Evolutionary conservation across 1,140 invertebrate genomes (phyloP).

Genomic region (Epicauta chinensis): DNA sequence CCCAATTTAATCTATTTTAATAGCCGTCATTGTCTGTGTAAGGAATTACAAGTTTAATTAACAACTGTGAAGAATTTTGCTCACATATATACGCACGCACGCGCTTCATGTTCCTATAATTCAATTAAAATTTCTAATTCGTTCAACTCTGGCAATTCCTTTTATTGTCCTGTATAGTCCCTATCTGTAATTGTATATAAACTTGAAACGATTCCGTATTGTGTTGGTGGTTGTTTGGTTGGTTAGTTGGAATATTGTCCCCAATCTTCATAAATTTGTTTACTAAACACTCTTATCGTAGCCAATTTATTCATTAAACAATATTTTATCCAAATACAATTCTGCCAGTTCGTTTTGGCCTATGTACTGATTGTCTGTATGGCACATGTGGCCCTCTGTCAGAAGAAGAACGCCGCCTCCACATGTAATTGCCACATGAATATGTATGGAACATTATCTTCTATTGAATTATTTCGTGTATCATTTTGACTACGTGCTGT

Average conservation of each 20-base stretch:
- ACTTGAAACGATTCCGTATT: neutral
- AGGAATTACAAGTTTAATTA: slow-evolving; percentile 43
- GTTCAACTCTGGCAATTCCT: slow-evolving; percentile 24
- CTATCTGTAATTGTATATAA: neutral
- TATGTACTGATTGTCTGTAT: neutral
- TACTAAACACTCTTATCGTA: slow-evolving; percentile 21
- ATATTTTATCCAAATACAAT: slow-evolving; percentile 11
- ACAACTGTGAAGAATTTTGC: slow-evolving; percentile 37
- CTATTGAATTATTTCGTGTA: slow-evolving; percentile 34
- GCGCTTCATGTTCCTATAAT: slow-evolving; percentile 20
- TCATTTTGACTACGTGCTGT: slow-evolving; percentile 15
- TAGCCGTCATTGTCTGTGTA: slow-evolving; percentile 40
- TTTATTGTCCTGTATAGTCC: slow-evolving; percentile 10
- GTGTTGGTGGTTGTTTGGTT: neutral
- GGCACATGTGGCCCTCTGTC: slow-evolving; percentile 11
- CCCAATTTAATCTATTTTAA: slow-evolving; percentile 43
- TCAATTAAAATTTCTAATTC: slow-evolving; percentile 34
- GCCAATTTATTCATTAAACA: slow-evolving; percentile 15
- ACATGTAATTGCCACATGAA: slow-evolving; percentile 36
- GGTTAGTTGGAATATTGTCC: neutral
- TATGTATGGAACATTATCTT: slow-evolving; percentile 37
- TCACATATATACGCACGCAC: slow-evolving; percentile 7
- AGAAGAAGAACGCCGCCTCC: slow-evolving; percentile 12
- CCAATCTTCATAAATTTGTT: slow-evolving; percentile 24
- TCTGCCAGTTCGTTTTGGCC: no score